Evolutionary conservation across 1,140 invertebrate species (phyloP).

Genomic region (Octopus sinensis): DNA sequence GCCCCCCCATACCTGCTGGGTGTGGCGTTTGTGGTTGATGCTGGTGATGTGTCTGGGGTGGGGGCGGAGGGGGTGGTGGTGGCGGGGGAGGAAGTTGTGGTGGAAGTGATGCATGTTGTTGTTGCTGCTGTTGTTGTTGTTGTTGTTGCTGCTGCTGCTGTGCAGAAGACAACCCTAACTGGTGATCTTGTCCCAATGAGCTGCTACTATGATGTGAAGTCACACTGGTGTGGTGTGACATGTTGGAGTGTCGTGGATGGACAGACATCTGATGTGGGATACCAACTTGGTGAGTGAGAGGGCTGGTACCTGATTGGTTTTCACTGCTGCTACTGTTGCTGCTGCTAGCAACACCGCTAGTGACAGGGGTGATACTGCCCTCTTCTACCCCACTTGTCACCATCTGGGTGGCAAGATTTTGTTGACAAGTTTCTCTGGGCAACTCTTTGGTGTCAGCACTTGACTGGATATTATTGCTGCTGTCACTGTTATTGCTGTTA

Average conservation of each 20-base stretch:
- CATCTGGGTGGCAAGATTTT: background rate
- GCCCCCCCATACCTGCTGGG: too few species aligned
- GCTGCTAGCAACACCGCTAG: background rate
- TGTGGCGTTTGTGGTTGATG: background rate
- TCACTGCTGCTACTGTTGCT: background rate
- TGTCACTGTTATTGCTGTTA: background rate
- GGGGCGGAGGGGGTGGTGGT: background rate
- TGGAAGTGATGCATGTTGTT: background rate
- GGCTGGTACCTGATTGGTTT: background rate
- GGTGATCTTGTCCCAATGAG: background rate
- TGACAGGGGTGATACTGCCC: background rate
- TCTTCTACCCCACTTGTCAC: background rate
- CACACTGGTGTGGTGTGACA: background rate
- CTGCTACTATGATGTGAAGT: background rate
- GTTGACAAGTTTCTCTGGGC: background rate
- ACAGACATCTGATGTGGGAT: background rate
- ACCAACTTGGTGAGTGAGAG: background rate
- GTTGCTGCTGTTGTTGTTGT: background rate
- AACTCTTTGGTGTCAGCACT: background rate
- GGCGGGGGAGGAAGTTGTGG: background rate
- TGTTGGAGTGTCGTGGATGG: background rate
- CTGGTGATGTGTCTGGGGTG: background rate
- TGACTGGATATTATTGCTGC: background rate
- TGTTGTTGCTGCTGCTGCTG: background rate
- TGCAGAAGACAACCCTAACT: background rate